Conservation (phyloP, 2,797 vertebrate genomes). For the Mus caroli region DNA sequence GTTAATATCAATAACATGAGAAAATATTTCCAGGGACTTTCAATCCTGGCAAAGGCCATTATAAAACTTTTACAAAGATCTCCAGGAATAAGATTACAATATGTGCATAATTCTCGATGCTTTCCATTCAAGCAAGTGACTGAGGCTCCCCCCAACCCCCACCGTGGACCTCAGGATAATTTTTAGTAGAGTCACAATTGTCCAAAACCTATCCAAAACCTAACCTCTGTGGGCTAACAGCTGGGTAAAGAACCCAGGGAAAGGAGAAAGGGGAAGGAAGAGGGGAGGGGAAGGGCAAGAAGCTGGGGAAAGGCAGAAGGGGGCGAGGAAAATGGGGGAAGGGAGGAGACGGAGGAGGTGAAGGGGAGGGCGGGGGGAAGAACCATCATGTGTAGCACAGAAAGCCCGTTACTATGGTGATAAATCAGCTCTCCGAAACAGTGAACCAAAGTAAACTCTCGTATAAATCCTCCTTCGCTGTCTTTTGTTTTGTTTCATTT, state of each 20-base stretch:
- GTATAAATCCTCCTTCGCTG: neutral
- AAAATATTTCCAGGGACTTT: slow-evolving; percentile 5
- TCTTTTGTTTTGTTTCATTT: neutral
- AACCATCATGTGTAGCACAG: neutral
- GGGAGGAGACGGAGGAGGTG: neutral
- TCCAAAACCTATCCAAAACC: neutral
- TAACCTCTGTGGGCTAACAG: neutral
- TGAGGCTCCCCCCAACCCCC: neutral
- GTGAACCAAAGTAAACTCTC: neutral
- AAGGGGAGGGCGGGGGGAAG: neutral
- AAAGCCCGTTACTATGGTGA: neutral
- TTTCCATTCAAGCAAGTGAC: slow-evolving; percentile 2
- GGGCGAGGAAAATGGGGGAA: neutral
- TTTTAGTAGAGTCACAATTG: neutral
- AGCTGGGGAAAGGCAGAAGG: no score
- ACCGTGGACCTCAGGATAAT: neutral
- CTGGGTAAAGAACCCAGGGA: neutral
- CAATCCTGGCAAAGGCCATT: neutral
- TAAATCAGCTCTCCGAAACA: neutral
- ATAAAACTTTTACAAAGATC: neutral
- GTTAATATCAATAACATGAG: neutral
- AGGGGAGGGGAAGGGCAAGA: neutral
- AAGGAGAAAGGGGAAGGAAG: rapidly evolving
- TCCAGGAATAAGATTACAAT: neutral
- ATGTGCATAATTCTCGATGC: neutral